Conservation (phyloP, 2,888 invertebrate genomes). For the Machimus rusticus region DNA sequence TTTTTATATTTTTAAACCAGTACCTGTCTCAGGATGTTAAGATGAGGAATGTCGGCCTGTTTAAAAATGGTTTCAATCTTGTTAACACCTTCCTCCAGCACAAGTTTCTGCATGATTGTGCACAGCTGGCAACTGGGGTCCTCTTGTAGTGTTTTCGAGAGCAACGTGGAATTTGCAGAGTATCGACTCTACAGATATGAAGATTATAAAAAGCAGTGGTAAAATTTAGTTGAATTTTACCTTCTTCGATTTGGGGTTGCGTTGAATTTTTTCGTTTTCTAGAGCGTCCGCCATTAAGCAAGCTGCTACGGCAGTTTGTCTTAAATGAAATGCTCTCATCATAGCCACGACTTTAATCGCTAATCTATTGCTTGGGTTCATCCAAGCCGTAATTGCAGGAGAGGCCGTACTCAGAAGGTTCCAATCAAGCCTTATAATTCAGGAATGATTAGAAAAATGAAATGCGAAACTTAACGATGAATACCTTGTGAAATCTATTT, state of each 20-base stretch:
- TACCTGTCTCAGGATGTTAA: constrained; percentile 88
- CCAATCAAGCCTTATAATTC: constrained; percentile 79
- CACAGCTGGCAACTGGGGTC: constrained; percentile 96
- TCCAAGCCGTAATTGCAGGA: constrained; percentile 97
- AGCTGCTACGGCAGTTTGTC: constrained; percentile 87
- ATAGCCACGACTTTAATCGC: constrained; percentile 84
- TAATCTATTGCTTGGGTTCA: constrained; percentile 93
- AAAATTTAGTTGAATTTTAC: constrained; percentile 48
- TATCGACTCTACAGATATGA: constrained; percentile 78
- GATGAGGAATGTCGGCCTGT: constrained; percentile 83
- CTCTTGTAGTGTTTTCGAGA: constrained; percentile 90
- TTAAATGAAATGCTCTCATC: constrained; percentile 78
- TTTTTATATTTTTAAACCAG: neutral
- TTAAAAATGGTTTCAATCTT: constrained; percentile 84
- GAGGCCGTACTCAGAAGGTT: constrained; percentile 94
- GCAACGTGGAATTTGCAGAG: constrained; percentile 79
- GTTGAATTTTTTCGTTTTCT: constrained; percentile 79
- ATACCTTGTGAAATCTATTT: constrained; percentile 91
- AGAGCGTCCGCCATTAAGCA: constrained; percentile 95
- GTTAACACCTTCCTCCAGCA: constrained; percentile 77
- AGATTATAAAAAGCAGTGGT: neutral
- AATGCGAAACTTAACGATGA: neutral
- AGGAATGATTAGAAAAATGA: neutral
- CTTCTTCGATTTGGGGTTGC: constrained; percentile 61
- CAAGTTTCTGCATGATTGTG: constrained; percentile 84